Evolutionary conservation across 2,113 vertebrate species (phyloP), one percentile per base, ranked within the genome.

Genomic region (Tapirus terrestris): DNA sequence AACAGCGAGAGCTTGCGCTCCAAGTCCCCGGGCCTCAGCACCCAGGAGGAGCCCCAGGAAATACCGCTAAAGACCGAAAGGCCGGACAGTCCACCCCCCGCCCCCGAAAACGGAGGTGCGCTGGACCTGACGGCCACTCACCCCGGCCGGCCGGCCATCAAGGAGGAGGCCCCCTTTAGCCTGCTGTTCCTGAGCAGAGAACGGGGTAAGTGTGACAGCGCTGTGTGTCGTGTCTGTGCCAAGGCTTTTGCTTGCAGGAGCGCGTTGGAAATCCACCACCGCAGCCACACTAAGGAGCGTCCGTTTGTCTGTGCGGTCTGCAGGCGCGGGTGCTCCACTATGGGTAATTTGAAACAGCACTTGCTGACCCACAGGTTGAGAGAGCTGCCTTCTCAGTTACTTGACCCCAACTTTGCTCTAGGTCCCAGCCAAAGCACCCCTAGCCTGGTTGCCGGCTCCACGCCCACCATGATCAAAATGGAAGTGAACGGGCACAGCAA

Each of bases 401-500:
- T 98, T 99, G 98, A 99, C 98, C 98, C 98, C 95, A 96, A 98
- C 98, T 99, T 98, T 99, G 98, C 98, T 99, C 98, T 99, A 99
- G 99, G 99, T 99, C 98, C 98, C 99, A 99, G 99, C 98, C 99
- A 99, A 98, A 99, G 98, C 97, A 99, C 99, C 98, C 99, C 99
- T 96, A 99, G 99, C 98, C 99, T 99, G 99, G 98, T 99, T 97
- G 99, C 99, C 98, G 98, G 99, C 99, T 99, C 99, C 56, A 98
- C 99, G 97, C 99, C 99, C 97, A 98, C 99, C 99, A 99, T 99
- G 99, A 99, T 99, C 99, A 99, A 99, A 99, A 99, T 99, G 99
- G 99, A 99, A 98, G 99, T 99, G 99, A 99, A 99, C 76, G 99
- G 99, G 96, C 99, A 99, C 98, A 99, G 99, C 99, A 99, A 99